These are phyloP conservation scores for Schlechtendalia chinensis DNA, from an alignment of 1,140 invertebrate species.

Conservation along the genomic window DNA sequence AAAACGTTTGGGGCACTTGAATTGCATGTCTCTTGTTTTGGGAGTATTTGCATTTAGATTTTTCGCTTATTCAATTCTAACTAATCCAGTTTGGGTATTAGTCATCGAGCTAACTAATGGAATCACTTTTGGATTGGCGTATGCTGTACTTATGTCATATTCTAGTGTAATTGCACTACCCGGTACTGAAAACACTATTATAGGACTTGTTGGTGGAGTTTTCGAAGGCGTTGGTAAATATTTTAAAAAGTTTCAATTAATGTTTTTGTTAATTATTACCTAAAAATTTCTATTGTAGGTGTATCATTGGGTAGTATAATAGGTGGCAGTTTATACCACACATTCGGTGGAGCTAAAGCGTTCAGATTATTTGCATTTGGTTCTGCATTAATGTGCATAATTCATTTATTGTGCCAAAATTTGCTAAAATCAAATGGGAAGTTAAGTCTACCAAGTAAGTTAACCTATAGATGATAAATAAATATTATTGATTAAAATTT, in stretches of 20 bases:
- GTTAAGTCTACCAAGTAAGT: conserved; percentile 55
- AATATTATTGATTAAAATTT: not conserved
- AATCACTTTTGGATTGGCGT: conserved; percentile 83
- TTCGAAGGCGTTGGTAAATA: conserved; percentile 77
- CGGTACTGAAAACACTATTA: conserved; percentile 81
- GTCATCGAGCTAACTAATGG: conserved; percentile 84
- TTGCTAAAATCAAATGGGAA: conserved; percentile 57
- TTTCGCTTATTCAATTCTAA: conserved; percentile 76
- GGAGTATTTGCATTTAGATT: conserved; percentile 73
- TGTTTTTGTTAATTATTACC: conserved; percentile 45
- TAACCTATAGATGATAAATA: not conserved
- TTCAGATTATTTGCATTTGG: conserved; percentile 71
- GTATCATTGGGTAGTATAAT: conserved; percentile 74
- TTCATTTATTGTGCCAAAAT: conserved; percentile 65
- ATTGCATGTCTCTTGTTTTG: conserved; percentile 80
- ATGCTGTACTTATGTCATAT: conserved; percentile 85
- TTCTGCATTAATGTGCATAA: conserved; percentile 63
- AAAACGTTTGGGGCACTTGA: conserved; percentile 76
- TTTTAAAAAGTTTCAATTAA: conserved; percentile 9
- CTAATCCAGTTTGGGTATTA: conserved; percentile 77
- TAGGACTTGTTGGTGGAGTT: conserved; percentile 78
- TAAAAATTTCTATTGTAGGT: conserved; percentile 56
- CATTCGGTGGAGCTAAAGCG: conserved; percentile 64
- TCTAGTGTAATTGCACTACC: conserved; percentile 80
- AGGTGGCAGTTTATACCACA: conserved; percentile 66